A percentile compares a stretch with the other conserved stretches of the same genome.
These are phyloP conservation scores for Chrysocyon brachyurus DNA, from an alignment of 2,797 vertebrate genomes.

Conservation along the genomic window DNA sequence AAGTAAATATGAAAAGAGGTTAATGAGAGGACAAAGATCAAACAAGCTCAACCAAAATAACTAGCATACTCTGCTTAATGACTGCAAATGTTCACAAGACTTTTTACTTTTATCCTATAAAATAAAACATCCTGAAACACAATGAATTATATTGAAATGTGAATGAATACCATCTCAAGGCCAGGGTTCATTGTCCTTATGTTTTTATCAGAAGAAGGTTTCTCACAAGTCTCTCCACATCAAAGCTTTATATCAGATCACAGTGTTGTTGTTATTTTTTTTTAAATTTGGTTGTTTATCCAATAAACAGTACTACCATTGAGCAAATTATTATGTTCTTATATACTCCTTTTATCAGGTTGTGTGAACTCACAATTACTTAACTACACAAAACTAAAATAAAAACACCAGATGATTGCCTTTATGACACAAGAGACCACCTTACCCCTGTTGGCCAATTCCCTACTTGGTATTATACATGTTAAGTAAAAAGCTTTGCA, in stretches of 20 bases:
- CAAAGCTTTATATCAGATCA: not conserved
- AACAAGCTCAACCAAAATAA: conserved; percentile 57
- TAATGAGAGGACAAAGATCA: conserved; percentile 80
- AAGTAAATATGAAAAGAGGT: conserved; percentile 75
- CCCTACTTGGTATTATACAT: not conserved
- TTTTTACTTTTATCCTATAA: conserved; percentile 66
- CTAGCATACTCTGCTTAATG: conserved; percentile 57
- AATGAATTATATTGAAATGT: conserved; percentile 53
- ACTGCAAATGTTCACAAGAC: conserved; percentile 64
- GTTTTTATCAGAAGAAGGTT: conserved; percentile 4
- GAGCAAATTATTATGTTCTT: not conserved
- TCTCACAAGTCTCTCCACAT: not conserved
- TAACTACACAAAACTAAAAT: not conserved
- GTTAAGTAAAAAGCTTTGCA: not conserved
- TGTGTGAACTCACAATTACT: not conserved
- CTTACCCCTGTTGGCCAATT: not conserved
- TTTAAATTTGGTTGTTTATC: not conserved
- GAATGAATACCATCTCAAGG: not conserved
- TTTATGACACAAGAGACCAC: not conserved
- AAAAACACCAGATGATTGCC: not conserved
- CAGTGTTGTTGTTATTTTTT: not conserved
- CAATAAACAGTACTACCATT: not conserved
- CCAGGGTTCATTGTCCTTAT: not conserved
- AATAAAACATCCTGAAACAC: conserved; percentile 36
- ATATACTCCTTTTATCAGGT: not conserved